phyloP scores from a whole-genome alignment of 2,797 vertebrate species.

The Acomys russatus region DNA sequence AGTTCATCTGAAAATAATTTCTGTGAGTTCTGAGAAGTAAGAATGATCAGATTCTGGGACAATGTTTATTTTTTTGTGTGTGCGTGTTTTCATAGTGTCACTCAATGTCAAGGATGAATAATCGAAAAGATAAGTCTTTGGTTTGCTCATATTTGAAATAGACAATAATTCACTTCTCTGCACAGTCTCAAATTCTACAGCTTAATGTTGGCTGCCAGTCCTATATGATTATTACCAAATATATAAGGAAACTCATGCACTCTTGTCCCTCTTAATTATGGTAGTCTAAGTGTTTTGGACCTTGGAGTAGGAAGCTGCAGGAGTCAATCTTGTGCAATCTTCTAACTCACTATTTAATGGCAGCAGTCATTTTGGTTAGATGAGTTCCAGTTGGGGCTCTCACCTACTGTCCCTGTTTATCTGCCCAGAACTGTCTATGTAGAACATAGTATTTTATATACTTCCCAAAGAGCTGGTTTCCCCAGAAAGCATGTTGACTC shows the following conservation, averaged over 20 bases:
- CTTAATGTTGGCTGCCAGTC: background rate
- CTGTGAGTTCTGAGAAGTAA: conserved; percentile 29
- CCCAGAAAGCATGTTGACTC: background rate
- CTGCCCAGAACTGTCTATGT: background rate
- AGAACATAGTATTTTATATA: background rate
- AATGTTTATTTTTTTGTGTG: background rate
- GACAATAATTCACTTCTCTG: conserved; percentile 15
- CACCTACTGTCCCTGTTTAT: background rate
- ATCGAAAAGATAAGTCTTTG: background rate
- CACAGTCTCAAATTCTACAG: background rate
- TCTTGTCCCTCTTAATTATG: background rate
- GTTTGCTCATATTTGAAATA: conserved; percentile 22
- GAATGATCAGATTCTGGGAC: conserved; percentile 22
- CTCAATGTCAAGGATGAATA: conserved; percentile 35
- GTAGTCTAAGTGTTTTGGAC: background rate
- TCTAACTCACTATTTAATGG: too few relatives aligned
- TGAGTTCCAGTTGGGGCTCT: background rate
- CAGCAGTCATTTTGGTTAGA: background rate
- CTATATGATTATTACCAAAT: background rate
- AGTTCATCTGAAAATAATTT: conserved; percentile 34
- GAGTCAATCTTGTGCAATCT: background rate
- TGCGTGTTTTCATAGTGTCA: background rate
- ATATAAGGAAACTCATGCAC: background rate
- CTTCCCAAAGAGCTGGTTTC: background rate
- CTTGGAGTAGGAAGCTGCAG: background rate